Evolutionary conservation across 2,888 invertebrate genomes (phyloP).

Genomic region (Limenitis camilla): DNA sequence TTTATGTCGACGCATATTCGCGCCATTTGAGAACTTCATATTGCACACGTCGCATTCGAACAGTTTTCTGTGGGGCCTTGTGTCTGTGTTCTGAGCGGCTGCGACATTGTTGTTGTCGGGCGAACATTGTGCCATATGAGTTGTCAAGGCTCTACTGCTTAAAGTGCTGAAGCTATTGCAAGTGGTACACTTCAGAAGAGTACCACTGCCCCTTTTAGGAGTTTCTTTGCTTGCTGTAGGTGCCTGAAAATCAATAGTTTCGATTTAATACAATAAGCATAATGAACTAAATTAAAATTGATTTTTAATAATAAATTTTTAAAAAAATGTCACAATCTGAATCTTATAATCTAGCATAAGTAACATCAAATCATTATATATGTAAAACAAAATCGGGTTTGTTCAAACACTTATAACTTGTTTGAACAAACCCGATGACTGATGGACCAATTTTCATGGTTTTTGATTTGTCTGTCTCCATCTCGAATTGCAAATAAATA

Average conservation of each 20-base stretch:
- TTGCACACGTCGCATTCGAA: constrained; percentile 97
- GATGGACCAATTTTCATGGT: no score
- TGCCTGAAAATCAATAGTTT: constrained; percentile 40
- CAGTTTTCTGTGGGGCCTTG: constrained; percentile 83
- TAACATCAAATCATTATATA: no score
- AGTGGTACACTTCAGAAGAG: constrained; percentile 80
- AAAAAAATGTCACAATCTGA: no score
- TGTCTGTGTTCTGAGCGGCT: constrained; percentile 55
- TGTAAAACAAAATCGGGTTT: no score
- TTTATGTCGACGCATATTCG: constrained; percentile 95
- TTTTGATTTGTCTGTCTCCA: no score
- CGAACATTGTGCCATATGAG: constrained; percentile 82
- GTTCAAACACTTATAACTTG: no score
- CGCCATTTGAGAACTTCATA: constrained; percentile 97
- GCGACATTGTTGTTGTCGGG: constrained; percentile 71
- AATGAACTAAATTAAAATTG: no score
- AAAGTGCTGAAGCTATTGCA: constrained; percentile 89
- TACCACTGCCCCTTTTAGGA: constrained; percentile 60
- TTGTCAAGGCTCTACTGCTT: constrained; percentile 81
- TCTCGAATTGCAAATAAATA: no score
- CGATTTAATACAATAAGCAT: background rate
- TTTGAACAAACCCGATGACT: no score
- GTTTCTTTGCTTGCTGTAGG: constrained; percentile 64
- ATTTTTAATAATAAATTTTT: background rate
- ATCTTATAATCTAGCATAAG: no score